These are phyloP conservation scores for Aurelia sp. DNA, from an alignment of 30 jellyfish, hydroid and myxozoan species.

Conservation along the genomic window DNA sequence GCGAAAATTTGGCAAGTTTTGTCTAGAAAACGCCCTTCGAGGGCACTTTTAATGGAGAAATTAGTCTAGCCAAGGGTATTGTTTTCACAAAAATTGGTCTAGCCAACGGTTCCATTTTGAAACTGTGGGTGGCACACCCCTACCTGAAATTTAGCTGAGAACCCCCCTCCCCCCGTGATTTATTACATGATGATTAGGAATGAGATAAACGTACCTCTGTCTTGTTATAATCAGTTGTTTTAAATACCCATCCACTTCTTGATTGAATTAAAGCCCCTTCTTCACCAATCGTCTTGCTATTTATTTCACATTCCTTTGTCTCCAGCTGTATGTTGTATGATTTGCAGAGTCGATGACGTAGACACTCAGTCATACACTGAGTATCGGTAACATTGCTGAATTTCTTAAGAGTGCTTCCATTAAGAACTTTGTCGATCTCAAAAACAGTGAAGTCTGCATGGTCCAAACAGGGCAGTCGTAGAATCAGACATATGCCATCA, in stretches of 20 bases:
- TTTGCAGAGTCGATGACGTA: neutral
- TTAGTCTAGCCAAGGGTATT: too few relatives aligned
- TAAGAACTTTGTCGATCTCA: neutral
- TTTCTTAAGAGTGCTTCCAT: neutral
- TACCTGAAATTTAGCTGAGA: too few relatives aligned
- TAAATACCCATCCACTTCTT: conserved; percentile 1
- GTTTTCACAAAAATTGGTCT: too few relatives aligned
- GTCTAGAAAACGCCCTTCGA: too few relatives aligned
- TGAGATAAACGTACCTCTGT: neutral
- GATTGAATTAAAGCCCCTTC: neutral
- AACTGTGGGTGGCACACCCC: too few relatives aligned
- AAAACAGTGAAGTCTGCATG: conserved; percentile 17
- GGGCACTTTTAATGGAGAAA: too few relatives aligned
- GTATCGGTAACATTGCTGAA: neutral
- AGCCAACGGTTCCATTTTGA: too few relatives aligned
- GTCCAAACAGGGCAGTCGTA: conserved; percentile 8
- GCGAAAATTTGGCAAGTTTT: too few relatives aligned
- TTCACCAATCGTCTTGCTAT: conserved; percentile 1
- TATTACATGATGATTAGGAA: too few relatives aligned
- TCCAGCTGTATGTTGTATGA: conserved; percentile 13
- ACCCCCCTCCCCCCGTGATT: too few relatives aligned
- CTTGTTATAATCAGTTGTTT: neutral
- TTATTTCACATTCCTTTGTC: neutral
- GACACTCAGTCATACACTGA: conserved; percentile 2
- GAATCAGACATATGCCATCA: neutral